These are phyloP conservation scores for Nymphalis io DNA, from an alignment of 1,140 invertebrate species.

Conservation along the genomic window DNA sequence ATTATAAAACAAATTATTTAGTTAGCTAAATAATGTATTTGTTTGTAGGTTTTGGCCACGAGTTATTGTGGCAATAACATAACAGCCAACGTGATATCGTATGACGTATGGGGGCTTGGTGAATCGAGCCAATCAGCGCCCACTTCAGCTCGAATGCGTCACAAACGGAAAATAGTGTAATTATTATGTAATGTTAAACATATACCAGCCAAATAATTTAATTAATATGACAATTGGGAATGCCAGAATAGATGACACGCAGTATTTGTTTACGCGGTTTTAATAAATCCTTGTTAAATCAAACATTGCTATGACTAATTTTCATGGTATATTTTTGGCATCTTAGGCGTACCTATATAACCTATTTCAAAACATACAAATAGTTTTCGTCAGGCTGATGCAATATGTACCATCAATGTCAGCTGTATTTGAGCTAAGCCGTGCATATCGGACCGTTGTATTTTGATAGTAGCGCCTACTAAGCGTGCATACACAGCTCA, in stretches of 20 bases:
- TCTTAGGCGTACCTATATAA: background rate
- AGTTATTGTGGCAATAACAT: slow-evolving; percentile 37
- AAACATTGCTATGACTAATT: background rate
- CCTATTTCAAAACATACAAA: background rate
- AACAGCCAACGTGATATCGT: slow-evolving; percentile 37
- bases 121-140: slow-evolving; percentile 54
- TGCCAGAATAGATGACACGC: slow-evolving; percentile 11
- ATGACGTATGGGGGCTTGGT: slow-evolving; percentile 70
- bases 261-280: slow-evolving; percentile 13
- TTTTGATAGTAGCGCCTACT: slow-evolving; percentile 13
- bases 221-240: slow-evolving; percentile 23
- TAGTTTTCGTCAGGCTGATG: slow-evolving; percentile 17
- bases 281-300: background rate
- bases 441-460: slow-evolving; percentile 4
- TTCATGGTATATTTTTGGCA: background rate
- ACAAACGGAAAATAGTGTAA: slow-evolving; percentile 45
- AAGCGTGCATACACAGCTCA: slow-evolving; percentile 12
- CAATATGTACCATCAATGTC: slow-evolving; percentile 23
- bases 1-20: background rate
- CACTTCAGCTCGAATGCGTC: slow-evolving; percentile 52
- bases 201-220: slow-evolving; percentile 31
- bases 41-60: slow-evolving; percentile 33
- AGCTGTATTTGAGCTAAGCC: background rate
- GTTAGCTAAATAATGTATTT: background rate
- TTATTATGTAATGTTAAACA: slow-evolving; percentile 25